Evolutionary conservation across 2,113 vertebrate genomes (phyloP).

Genomic region (Macrotus californicus): DNA sequence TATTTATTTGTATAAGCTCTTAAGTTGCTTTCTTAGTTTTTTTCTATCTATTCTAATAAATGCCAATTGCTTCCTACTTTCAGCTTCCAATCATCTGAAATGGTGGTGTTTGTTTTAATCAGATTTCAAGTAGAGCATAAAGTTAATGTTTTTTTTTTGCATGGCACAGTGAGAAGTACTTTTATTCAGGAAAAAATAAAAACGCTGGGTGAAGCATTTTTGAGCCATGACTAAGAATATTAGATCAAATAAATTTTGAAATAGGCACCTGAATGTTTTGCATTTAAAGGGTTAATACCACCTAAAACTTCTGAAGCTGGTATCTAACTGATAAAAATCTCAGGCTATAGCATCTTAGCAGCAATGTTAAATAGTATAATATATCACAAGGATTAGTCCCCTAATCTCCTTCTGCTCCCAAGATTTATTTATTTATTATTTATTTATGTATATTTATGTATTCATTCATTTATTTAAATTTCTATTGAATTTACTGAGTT

Average conservation of each 20-base stretch:
- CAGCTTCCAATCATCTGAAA: not conserved
- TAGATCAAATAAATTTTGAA: constrained; percentile 46
- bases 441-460: too few species aligned
- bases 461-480: not conserved
- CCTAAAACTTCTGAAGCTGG: constrained; percentile 50
- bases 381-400: constrained; percentile 73
- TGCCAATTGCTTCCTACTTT: constrained; percentile 17
- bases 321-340: constrained; percentile 73
- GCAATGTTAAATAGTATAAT: constrained; percentile 70
- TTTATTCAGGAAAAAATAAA: constrained; percentile 48
- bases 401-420: constrained; percentile 64
- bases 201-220: constrained; percentile 51
- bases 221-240: constrained; percentile 45
- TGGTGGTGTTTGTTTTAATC: constrained; percentile 31
- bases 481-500: not conserved
- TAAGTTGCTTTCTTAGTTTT: not conserved
- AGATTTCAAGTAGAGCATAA: constrained; percentile 15
- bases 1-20: not conserved
- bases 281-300: constrained; percentile 73
- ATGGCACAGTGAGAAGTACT: constrained; percentile 42
- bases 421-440: not conserved
- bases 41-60: not conserved
- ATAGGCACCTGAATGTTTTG: not conserved
- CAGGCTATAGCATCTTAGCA: constrained; percentile 67
- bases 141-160: not conserved